These are phyloP conservation scores for Lethenteron reissneri DNA, from an alignment of 2,113 vertebrate species.

Conservation along the genomic window DNA sequence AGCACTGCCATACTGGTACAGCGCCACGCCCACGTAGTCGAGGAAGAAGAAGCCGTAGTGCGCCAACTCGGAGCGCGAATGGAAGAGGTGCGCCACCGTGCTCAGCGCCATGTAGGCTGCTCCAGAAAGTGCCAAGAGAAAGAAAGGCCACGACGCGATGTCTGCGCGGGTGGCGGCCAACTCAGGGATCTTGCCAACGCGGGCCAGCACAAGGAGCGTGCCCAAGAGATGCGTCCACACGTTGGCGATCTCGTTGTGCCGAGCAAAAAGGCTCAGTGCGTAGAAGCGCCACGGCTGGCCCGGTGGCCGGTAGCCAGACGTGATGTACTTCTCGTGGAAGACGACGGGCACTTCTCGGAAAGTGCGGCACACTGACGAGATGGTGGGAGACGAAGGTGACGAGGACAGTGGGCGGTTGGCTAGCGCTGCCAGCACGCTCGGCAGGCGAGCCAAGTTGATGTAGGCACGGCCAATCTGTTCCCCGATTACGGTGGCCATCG, in stretches of 20 bases:
- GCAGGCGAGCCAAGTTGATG: no score
- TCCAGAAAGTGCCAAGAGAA: slow-evolving; percentile 39
- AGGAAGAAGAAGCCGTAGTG: slow-evolving; percentile 74
- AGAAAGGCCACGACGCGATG: slow-evolving; percentile 30
- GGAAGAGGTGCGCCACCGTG: slow-evolving; percentile 57
- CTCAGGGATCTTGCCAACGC: slow-evolving; percentile 37
- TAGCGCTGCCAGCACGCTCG: no score
- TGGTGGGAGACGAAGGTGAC: no score
- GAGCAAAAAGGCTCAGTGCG: slow-evolving; percentile 63
- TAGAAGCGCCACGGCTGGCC: slow-evolving; percentile 60
- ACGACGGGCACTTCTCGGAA: slow-evolving; percentile 38
- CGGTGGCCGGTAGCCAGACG: slow-evolving; percentile 42
- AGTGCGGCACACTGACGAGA: no score
- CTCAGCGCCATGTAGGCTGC: slow-evolving; percentile 52
- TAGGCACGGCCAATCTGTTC: no score
- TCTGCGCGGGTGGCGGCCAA: slow-evolving; percentile 22
- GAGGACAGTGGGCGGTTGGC: no score
- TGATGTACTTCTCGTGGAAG: slow-evolving; percentile 68
- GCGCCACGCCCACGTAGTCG: slow-evolving; percentile 63
- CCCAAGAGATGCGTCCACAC: slow-evolving; percentile 75
- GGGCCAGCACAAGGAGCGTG: slow-evolving; percentile 31
- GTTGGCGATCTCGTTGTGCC: slow-evolving; percentile 66
- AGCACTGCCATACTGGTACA: slow-evolving; percentile 64
- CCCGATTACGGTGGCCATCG: no score
- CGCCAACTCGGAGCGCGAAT: slow-evolving; percentile 52